A percentile compares a stretch with the other conserved stretches of the same genome.
These are phyloP conservation scores for Hermodice carunculata DNA, from an alignment of 2,888 invertebrate genomes.

Conservation along the genomic window DNA sequence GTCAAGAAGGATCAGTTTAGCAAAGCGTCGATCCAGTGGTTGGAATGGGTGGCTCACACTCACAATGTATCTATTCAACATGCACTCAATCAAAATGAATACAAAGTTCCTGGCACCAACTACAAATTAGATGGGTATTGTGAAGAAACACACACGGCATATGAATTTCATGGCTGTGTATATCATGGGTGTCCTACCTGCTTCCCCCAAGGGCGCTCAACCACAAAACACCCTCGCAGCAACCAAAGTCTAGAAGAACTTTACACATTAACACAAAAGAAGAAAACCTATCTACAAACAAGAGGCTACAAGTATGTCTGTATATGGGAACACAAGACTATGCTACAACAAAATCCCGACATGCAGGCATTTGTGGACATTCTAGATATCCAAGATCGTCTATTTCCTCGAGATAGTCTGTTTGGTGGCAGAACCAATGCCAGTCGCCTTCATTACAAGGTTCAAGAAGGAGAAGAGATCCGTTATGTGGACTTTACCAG, in stretches of 20 bases:
- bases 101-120: background rate
- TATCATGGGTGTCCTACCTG: background rate
- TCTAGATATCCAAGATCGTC: conserved; percentile 29
- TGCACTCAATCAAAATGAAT: conserved; percentile 4
- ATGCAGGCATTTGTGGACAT: conserved; percentile 19
- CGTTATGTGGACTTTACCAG: conserved; percentile 47
- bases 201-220: background rate
- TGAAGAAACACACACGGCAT: background rate
- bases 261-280: background rate
- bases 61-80: background rate
- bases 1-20: background rate
- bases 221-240: background rate
- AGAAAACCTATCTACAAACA: background rate
- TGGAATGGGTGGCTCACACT: background rate
- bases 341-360: background rate
- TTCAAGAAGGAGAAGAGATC: conserved; percentile 36
- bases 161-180: background rate
- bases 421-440: conserved; percentile 50
- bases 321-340: background rate
- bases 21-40: conserved; percentile 2
- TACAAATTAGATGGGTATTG: conserved; percentile 2
- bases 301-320: background rate
- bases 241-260: background rate
- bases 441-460: conserved; percentile 43
- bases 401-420: conserved; percentile 51